A percentile compares a stretch with the other conserved stretches of the same genome.
Conservation (phyloP, 2,888 invertebrate genomes). For the Andrena bucephala region DNA sequence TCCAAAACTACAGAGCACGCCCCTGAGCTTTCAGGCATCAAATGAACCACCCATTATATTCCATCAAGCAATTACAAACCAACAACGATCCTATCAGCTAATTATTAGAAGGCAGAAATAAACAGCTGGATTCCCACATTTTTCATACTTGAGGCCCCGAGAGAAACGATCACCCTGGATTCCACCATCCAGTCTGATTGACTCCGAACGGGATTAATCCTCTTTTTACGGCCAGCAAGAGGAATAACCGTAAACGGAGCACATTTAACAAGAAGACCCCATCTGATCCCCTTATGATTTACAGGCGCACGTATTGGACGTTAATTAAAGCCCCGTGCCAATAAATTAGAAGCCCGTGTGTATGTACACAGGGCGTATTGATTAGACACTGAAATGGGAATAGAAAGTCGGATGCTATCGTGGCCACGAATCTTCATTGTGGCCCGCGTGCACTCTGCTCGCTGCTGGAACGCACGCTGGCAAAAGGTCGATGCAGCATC, state of each 20-base stretch:
- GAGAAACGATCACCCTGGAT: neutral
- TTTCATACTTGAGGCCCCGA: neutral
- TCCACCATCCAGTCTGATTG: neutral
- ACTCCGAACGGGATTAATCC: neutral
- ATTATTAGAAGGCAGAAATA: constrained; percentile 3
- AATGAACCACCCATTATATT: no score
- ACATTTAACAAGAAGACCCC: constrained; percentile 6
- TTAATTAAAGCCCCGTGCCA: constrained; percentile 50
- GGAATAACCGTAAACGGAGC: constrained; percentile 8
- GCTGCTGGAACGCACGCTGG: neutral
- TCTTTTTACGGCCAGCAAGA: neutral
- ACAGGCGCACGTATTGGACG: neutral
- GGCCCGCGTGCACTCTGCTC: neutral
- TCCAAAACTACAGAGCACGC: no score
- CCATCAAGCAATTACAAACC: no score
- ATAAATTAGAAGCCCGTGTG: constrained; percentile 41
- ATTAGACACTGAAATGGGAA: constrained; percentile 48
- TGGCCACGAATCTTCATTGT: constrained; percentile 45
- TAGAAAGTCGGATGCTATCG: constrained; percentile 51
- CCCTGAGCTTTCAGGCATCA: no score
- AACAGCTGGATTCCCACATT: neutral
- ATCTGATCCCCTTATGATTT: constrained; percentile 23
- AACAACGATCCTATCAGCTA: neutral
- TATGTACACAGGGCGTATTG: constrained; percentile 13
- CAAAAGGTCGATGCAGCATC: constrained; percentile 13